phyloP scores from a whole-genome alignment of 2,113 vertebrate genomes.

The Bucco capensis region DNA sequence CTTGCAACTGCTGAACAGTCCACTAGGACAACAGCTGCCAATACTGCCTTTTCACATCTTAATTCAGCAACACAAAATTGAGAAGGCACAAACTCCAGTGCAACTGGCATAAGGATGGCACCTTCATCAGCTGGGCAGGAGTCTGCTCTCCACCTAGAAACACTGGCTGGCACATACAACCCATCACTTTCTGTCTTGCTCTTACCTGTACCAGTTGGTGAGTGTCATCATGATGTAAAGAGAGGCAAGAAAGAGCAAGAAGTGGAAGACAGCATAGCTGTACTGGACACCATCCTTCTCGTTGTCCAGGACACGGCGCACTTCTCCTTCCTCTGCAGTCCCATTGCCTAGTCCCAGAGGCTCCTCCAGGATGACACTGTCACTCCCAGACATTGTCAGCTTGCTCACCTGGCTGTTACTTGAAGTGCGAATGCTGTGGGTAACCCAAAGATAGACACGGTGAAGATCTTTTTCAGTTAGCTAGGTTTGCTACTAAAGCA shows the following conservation, averaged over 20 bases:
- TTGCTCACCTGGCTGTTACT: slow-evolving; percentile 92
- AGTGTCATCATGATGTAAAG: slow-evolving; percentile 98
- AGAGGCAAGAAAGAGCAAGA: slow-evolving; percentile 89
- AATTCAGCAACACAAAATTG: background rate
- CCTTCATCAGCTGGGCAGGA: background rate
- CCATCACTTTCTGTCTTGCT: background rate
- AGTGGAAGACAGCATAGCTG: slow-evolving; percentile 89
- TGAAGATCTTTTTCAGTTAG: background rate
- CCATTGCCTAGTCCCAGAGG: background rate
- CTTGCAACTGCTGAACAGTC: background rate
- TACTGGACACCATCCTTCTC: slow-evolving; percentile 89
- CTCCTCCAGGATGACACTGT: slow-evolving; percentile 80
- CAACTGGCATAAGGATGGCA: background rate
- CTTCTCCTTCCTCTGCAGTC: slow-evolving; percentile 66
- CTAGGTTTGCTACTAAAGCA: background rate
- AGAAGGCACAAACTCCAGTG: background rate
- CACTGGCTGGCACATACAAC: background rate
- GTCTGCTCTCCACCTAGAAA: background rate
- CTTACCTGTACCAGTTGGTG: slow-evolving; percentile 96
- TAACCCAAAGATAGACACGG: background rate
- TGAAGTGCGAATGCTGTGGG: slow-evolving; percentile 86
- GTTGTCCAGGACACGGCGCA: slow-evolving; percentile 80
- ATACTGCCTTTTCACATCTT: background rate
- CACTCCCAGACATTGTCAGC: slow-evolving; percentile 83
- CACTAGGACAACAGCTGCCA: background rate